A percentile compares a stretch with the other conserved stretches of the same genome.
These are phyloP conservation scores for Yponomeuta sedellus DNA, from an alignment of 2,888 invertebrate genomes.

Conservation along the genomic window DNA sequence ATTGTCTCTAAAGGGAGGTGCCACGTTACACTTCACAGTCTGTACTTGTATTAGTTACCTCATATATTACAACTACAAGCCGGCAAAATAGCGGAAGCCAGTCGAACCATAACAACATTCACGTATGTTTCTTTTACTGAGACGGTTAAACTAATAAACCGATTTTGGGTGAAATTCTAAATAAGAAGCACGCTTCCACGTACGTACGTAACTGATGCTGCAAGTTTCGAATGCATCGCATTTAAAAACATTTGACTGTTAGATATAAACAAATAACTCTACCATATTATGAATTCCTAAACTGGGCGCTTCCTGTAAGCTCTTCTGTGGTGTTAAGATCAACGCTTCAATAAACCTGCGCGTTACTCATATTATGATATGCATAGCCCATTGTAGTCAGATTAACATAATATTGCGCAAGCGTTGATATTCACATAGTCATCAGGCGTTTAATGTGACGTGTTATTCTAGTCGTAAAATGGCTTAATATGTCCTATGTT, in stretches of 20 bases:
- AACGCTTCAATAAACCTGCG: not conserved
- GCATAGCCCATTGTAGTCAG: not conserved
- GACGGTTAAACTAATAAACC: slow-evolving; percentile 59
- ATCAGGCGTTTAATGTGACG: not conserved
- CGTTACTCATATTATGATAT: not conserved
- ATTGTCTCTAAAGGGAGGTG: too few relatives aligned
- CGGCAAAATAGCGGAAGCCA: slow-evolving; percentile 54
- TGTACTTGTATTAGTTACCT: not conserved
- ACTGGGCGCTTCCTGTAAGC: not conserved
- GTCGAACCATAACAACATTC: slow-evolving; percentile 61
- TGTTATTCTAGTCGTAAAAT: not conserved
- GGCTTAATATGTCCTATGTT: slow-evolving; percentile 11
- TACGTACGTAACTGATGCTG: slow-evolving; percentile 30
- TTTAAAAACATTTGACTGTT: not conserved
- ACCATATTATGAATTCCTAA: not conserved
- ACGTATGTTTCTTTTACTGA: slow-evolving; percentile 54
- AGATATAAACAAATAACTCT: not conserved
- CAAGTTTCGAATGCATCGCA: slow-evolving; percentile 7
- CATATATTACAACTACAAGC: not conserved
- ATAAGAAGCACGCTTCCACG: slow-evolving; percentile 36
- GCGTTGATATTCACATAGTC: not conserved
- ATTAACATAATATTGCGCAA: slow-evolving; percentile 5
- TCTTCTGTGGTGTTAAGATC: not conserved
- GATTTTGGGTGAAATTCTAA: slow-evolving; percentile 54
- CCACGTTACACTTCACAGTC: too few relatives aligned